Evolutionary conservation across 1,140 invertebrate species (phyloP).

Genomic region (Phthorimaea operculella): DNA sequence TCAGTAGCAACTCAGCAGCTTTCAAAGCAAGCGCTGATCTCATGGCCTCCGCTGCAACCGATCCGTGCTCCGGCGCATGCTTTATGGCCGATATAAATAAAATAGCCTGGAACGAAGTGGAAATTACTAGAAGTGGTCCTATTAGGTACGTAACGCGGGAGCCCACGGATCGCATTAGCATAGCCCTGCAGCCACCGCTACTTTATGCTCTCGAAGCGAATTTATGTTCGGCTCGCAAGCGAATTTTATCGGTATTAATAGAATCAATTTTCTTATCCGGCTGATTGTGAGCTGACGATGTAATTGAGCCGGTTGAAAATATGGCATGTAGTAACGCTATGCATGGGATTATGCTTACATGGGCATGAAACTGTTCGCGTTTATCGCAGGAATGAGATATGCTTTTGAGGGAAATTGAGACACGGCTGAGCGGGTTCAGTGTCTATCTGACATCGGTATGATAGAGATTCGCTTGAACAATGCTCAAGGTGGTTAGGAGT

Average conservation of each 20-base stretch:
- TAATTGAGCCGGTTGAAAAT: background rate
- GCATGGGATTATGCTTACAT: slow-evolving; percentile 1
- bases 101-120: slow-evolving; percentile 39
- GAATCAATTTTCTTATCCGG: slow-evolving; percentile 3
- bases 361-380: background rate
- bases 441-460: too few species aligned
- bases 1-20: background rate
- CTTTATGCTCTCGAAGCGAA: slow-evolving; percentile 4
- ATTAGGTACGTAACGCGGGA: slow-evolving; percentile 55
- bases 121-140: slow-evolving; percentile 45
- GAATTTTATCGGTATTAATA: slow-evolving; percentile 6
- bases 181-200: slow-evolving; percentile 20
- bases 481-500: background rate
- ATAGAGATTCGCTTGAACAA: too few species aligned
- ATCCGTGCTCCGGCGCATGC: slow-evolving; percentile 9
- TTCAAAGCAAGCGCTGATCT: background rate
- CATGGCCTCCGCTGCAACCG: slow-evolving; percentile 4
- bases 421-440: too few species aligned
- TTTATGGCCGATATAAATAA: slow-evolving; percentile 43
- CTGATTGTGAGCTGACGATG: background rate
- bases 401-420: too few species aligned
- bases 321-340: background rate
- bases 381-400: background rate
- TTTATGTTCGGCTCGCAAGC: slow-evolving; percentile 2
- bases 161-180: slow-evolving; percentile 34